These are phyloP conservation scores for Astreopora myriophthalma DNA, from an alignment of 64 coral and sea anemone genomes.

Conservation along the genomic window DNA sequence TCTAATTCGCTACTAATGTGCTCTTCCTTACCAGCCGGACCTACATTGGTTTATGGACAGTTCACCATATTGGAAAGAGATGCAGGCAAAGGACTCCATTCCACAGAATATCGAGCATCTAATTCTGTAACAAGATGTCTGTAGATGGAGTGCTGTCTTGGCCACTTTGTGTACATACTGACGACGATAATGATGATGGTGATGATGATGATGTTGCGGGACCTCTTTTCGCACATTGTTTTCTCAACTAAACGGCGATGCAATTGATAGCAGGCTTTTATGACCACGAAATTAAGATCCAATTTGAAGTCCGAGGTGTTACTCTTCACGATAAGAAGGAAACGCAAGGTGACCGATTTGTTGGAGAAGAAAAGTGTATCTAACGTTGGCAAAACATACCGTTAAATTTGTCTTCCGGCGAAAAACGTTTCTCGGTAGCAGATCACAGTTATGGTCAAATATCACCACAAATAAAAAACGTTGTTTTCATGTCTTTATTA, in stretches of 20 bases:
- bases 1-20: not conserved
- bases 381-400: not conserved
- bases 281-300: no score
- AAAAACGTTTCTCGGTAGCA: no score
- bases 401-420: no score
- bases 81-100: conserved; percentile 74
- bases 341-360: not conserved
- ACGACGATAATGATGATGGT: not conserved
- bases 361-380: not conserved
- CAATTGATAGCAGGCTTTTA: no score
- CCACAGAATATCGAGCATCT: conserved; percentile 53
- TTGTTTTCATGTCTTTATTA: not conserved
- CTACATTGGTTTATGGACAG: conserved; percentile 81
- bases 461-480: no score
- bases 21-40: conserved; percentile 57
- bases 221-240: no score
- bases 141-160: not conserved
- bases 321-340: not conserved
- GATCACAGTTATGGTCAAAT: no score
- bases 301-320: no score
- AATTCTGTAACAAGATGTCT: not conserved
- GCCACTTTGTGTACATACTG: not conserved
- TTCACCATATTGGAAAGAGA: conserved; percentile 91
- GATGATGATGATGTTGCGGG: not conserved
- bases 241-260: no score